Evolutionary conservation across 1,140 invertebrate species (phyloP).

Genomic region (Neodiprion lecontei): DNA sequence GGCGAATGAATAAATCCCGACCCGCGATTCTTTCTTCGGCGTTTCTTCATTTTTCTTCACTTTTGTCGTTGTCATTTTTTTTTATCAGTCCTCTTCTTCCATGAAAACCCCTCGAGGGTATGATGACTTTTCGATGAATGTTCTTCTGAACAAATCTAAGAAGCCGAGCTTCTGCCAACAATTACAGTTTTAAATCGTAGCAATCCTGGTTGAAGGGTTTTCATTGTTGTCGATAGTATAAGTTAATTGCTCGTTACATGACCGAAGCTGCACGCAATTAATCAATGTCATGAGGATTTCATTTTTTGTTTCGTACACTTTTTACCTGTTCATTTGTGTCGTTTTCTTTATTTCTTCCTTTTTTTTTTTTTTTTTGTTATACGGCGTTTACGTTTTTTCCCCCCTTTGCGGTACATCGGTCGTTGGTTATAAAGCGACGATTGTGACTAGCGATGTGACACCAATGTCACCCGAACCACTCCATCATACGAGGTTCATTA

Average conservation of each 20-base stretch:
- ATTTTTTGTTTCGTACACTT: neutral
- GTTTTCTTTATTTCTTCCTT: neutral
- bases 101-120: too few species aligned
- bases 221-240: neutral
- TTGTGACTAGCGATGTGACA: neutral
- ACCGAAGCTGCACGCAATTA: neutral
- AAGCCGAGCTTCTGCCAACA: too few species aligned
- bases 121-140: too few species aligned
- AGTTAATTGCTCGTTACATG: neutral
- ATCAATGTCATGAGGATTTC: neutral
- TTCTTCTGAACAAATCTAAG: too few species aligned
- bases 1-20: too few species aligned
- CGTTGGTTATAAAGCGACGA: neutral
- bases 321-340: too few species aligned
- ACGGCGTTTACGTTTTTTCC: neutral
- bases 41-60: too few species aligned
- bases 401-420: neutral
- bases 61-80: too few species aligned
- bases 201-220: too few species aligned
- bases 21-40: too few species aligned
- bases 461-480: neutral
- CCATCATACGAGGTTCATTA: conserved; percentile 5
- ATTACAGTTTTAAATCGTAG: too few species aligned
- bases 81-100: too few species aligned
- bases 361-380: neutral